These are phyloP conservation scores for Monochamus saltuarius DNA, from an alignment of 1,140 invertebrate genomes.

Conservation along the genomic window DNA sequence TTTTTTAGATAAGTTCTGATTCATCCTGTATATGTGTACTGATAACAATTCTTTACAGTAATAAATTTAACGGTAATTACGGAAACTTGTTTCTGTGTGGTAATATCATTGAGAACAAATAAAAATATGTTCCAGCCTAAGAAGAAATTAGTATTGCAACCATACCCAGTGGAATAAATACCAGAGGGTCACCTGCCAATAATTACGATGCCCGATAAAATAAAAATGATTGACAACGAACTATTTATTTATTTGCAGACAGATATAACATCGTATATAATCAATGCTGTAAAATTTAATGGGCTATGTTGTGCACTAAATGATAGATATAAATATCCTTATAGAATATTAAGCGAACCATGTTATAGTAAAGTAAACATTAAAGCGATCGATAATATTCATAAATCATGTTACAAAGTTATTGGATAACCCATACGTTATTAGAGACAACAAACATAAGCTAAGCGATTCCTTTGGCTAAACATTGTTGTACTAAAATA, in stretches of 20 bases:
- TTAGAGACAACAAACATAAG: slow-evolving; percentile 24
- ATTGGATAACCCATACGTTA: slow-evolving; percentile 23
- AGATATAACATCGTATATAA: slow-evolving; percentile 8
- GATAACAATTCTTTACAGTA: too few relatives aligned
- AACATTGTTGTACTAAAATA: slow-evolving; percentile 23
- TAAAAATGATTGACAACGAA: not conserved
- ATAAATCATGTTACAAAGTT: slow-evolving; percentile 32
- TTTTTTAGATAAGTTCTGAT: too few relatives aligned
- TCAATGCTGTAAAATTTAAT: slow-evolving; percentile 26
- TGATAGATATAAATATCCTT: slow-evolving; percentile 28
- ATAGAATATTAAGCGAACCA: slow-evolving; percentile 17
- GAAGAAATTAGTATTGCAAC: too few relatives aligned
- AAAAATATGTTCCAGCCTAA: too few relatives aligned
- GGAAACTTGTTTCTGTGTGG: too few relatives aligned
- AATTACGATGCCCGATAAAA: not conserved
- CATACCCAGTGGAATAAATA: too few relatives aligned
- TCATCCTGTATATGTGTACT: too few relatives aligned
- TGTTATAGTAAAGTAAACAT: slow-evolving; percentile 29
- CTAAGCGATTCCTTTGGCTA: slow-evolving; percentile 23
- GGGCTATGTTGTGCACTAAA: slow-evolving; percentile 17
- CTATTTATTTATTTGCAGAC: too few relatives aligned
- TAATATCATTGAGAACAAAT: too few relatives aligned
- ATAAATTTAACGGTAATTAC: too few relatives aligned
- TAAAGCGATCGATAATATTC: slow-evolving; percentile 28
- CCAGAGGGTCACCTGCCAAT: too few relatives aligned